phyloP scores from a whole-genome alignment of 1,140 invertebrate species.

The Neotoxoptera formosana region DNA sequence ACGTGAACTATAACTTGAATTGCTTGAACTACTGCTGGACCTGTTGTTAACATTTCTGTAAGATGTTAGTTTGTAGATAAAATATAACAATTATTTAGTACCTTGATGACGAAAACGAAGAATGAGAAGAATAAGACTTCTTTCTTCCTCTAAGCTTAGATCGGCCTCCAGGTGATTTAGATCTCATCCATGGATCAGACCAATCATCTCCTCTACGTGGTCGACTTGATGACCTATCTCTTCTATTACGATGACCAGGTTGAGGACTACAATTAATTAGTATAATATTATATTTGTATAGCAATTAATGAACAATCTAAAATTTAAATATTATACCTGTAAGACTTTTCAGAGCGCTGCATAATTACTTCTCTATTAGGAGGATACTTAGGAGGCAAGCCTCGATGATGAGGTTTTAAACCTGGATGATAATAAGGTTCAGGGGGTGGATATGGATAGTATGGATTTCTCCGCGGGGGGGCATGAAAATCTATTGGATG shows the following conservation, averaged over 20 bases:
- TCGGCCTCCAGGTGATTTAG: slow-evolving; percentile 70
- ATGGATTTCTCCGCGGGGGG: slow-evolving; percentile 45
- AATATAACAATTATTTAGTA: slow-evolving; percentile 62
- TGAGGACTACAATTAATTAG: slow-evolving; percentile 46
- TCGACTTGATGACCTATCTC: slow-evolving; percentile 55
- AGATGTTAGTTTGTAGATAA: neutral
- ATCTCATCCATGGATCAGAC: slow-evolving; percentile 92
- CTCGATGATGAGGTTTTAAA: slow-evolving; percentile 53
- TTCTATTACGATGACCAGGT: slow-evolving; percentile 54
- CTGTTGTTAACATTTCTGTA: slow-evolving; percentile 64
- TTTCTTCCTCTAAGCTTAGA: slow-evolving; percentile 66
- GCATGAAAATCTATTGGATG: slow-evolving; percentile 53
- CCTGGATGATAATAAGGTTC: slow-evolving; percentile 52
- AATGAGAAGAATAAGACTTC: slow-evolving; percentile 78
- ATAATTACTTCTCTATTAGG: slow-evolving; percentile 75
- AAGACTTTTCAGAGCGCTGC: slow-evolving; percentile 70
- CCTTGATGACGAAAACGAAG: slow-evolving; percentile 78
- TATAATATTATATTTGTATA: neutral
- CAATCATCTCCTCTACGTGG: slow-evolving; percentile 80
- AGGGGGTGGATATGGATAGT: slow-evolving; percentile 46
- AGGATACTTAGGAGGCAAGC: slow-evolving; percentile 49
- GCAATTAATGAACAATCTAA: neutral
- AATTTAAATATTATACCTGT: slow-evolving; percentile 58
- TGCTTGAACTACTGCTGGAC: slow-evolving; percentile 67
- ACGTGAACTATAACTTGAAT: slow-evolving; percentile 68